Evolutionary conservation across 1,140 invertebrate species (phyloP).

Genomic region (Galleria mellonella): DNA sequence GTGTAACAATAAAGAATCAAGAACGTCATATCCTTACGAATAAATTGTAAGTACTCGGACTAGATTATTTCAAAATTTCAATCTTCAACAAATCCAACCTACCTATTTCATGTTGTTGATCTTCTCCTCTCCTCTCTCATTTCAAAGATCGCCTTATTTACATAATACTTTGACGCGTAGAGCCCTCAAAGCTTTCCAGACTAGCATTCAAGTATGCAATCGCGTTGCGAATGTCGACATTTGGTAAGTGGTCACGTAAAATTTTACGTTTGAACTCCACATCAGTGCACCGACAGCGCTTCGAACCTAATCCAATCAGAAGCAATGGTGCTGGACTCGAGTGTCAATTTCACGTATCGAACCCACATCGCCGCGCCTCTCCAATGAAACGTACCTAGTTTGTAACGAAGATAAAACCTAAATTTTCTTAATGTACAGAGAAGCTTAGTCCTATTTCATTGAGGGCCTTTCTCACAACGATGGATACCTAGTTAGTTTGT

Average conservation of each 20-base stretch:
- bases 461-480: no score
- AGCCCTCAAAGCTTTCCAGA: slow-evolving; percentile 31
- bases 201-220: slow-evolving; percentile 42
- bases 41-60: no score
- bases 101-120: slow-evolving; percentile 10
- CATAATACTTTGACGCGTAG: slow-evolving; percentile 39
- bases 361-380: not conserved
- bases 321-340: slow-evolving; percentile 48
- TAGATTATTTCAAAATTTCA: no score
- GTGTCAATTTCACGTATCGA: slow-evolving; percentile 47
- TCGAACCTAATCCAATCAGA: slow-evolving; percentile 65
- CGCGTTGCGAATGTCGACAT: slow-evolving; percentile 45
- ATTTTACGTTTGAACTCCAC: slow-evolving; percentile 64
- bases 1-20: no score
- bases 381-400: not conserved
- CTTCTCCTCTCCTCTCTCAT: no score
- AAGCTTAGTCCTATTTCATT: no score
- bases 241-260: slow-evolving; percentile 69
- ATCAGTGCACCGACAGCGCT: slow-evolving; percentile 46
- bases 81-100: no score
- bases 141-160: slow-evolving; percentile 28
- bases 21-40: no score
- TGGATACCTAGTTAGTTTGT: no score
- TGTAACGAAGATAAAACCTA: no score
- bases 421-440: no score